These are phyloP conservation scores for Coregonus ussuriensis DNA, from an alignment of 2,797 vertebrate species.

Conservation along the genomic window DNA sequence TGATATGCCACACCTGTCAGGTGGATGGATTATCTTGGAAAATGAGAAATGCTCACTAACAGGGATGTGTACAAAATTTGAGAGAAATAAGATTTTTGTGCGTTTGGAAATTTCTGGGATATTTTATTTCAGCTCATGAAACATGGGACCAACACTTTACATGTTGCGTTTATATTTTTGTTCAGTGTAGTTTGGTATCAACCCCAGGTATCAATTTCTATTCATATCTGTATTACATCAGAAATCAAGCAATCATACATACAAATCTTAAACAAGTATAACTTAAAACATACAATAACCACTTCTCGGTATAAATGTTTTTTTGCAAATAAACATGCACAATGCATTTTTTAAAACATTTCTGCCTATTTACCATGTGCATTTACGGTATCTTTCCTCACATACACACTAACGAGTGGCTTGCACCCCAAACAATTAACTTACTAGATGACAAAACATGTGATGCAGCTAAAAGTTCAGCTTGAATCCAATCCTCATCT, in stretches of 20 bases:
- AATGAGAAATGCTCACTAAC: too few relatives aligned
- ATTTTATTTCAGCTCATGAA: too few relatives aligned
- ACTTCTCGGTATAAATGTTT: neutral
- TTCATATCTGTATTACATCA: neutral
- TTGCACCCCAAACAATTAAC: neutral
- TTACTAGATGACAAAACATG: neutral
- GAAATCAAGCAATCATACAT: neutral
- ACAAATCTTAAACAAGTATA: neutral
- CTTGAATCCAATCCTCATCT: neutral
- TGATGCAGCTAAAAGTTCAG: neutral
- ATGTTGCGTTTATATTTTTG: too few relatives aligned
- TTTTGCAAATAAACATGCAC: neutral
- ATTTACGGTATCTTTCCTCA: neutral
- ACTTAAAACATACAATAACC: slow-evolving; percentile 2
- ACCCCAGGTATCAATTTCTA: neutral
- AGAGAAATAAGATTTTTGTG: too few relatives aligned
- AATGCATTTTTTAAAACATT: neutral
- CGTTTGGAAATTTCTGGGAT: too few relatives aligned
- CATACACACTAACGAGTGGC: neutral
- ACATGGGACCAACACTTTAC: too few relatives aligned
- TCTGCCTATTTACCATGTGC: neutral
- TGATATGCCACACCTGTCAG: too few relatives aligned
- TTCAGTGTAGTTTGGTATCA: neutral
- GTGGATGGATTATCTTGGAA: too few relatives aligned
- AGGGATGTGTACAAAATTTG: too few relatives aligned